Percentiles rank a stretch among this genome's conserved stretches.
These are phyloP conservation scores for Lethrus apterus DNA, from an alignment of 1,140 invertebrate genomes.

Conservation along the genomic window DNA sequence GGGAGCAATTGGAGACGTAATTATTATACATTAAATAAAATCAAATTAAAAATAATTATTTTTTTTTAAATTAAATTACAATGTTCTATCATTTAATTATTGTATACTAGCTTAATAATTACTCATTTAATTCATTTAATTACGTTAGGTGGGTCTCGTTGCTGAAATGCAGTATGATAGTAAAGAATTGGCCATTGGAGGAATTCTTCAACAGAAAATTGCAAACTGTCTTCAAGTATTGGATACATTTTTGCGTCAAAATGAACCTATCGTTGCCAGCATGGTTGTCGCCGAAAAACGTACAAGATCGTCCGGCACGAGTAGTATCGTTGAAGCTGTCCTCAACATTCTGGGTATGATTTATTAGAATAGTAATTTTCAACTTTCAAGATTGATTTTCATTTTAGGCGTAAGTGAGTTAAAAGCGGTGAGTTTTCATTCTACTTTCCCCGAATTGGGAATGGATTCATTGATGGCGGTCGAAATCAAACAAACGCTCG, in stretches of 20 bases:
- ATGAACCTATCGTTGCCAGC: slow-evolving; percentile 60
- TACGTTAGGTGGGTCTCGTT: slow-evolving; percentile 55
- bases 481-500: slow-evolving; percentile 66
- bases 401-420: slow-evolving; percentile 43
- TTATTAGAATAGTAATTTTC: neutral
- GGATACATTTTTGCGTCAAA: slow-evolving; percentile 59
- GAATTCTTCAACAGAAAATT: slow-evolving; percentile 76
- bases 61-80: too few relatives aligned
- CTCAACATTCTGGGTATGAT: slow-evolving; percentile 7
- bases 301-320: too few relatives aligned
- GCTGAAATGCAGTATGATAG: slow-evolving; percentile 76
- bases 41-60: too few relatives aligned
- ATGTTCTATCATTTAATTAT: too few relatives aligned
- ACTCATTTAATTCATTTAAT: too few relatives aligned
- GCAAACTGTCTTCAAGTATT: slow-evolving; percentile 62
- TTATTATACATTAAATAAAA: neutral
- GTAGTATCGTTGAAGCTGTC: neutral
- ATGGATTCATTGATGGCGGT: slow-evolving; percentile 87
- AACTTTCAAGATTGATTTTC: neutral
- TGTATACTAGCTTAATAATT: too few relatives aligned
- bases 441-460: slow-evolving; percentile 74
- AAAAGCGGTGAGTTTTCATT: slow-evolving; percentile 54
- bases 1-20: slow-evolving; percentile 62
- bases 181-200: slow-evolving; percentile 62
- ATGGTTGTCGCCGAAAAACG: slow-evolving; percentile 66